Evolutionary conservation across 23 tunicate species (phyloP), one percentile per base, ranked within the genome.

Genomic region (Styela clava): DNA sequence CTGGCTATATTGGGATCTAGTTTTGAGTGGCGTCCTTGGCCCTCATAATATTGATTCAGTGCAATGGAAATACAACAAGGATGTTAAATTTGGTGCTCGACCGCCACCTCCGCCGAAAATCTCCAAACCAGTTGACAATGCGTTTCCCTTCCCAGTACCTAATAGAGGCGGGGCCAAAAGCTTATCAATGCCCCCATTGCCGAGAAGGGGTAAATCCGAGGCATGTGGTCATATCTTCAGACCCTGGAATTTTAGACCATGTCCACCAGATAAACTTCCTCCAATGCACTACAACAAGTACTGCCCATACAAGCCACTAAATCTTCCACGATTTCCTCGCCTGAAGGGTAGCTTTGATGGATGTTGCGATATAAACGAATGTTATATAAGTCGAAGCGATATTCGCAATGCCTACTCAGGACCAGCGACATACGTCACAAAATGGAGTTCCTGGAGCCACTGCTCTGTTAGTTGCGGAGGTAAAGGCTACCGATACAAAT

Each of bases 271-370:
- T 7, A 24, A 44, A 44, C 9, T 36, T 37, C 64, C 85, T 24
- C 30, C 62, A 61, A 36, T 25, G 28, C 44, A 63, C n/a, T 82
- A 35, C 2, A 2, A 64, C 35, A 52, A 34, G 22, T 85, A 69
- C n/a, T 93, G 98, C 78, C 98, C 91, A 18, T 93, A 74, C 61
- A 63, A 69, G 35, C 26, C 44, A 12, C 7, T 84, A 19, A 44
- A 30, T 20, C 80, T 83, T 86, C 86, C 93, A 2, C 30, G 81
- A 76, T 76, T 30, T 31, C 69, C 82, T 37, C 84, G 74, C 3
- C 37, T 93, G 69, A 84, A 65, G 21, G 98, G 98, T 24, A 87
- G 93, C 34, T 84, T 87, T 80, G 83, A 84, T 31, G 93, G 93
- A 24, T 93, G 98, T 68, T 93, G 98, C 69, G 93, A 93, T 1